Evolutionary conservation across 2,113 vertebrate genomes (phyloP).

Genomic region (Leiothrix lutea): DNA sequence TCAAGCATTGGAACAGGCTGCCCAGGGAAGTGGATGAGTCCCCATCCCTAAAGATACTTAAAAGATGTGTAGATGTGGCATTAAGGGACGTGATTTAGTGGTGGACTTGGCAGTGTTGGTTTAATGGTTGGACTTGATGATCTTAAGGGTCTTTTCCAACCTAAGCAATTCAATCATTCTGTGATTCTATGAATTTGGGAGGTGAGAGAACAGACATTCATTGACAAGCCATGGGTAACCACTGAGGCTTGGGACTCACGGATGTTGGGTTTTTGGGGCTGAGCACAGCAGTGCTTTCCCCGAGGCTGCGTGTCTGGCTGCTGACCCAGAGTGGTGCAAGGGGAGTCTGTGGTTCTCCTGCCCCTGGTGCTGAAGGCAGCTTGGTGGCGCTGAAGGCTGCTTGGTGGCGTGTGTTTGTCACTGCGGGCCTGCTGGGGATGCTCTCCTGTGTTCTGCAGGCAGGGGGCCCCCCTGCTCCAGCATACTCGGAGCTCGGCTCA

Average conservation of each 20-base stretch:
- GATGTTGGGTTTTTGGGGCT: neutral
- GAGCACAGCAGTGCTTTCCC: neutral
- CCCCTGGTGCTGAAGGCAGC: neutral
- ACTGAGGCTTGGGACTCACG: fast-evolving
- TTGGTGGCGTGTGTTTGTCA: fast-evolving
- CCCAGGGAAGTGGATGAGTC: neutral
- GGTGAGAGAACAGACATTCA: neutral
- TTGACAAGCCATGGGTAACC: neutral
- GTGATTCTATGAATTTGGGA: neutral
- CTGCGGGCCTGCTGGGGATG: neutral
- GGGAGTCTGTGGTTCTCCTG: neutral
- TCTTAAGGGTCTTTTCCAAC: neutral
- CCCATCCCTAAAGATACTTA: neutral
- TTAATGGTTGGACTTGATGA: neutral
- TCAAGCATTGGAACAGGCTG: neutral
- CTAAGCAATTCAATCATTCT: neutral
- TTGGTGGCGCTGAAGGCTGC: neutral
- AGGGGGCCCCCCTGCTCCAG: constrained; percentile 24
- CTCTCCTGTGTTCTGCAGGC: neutral
- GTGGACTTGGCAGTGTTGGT: neutral
- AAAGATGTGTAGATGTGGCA: neutral
- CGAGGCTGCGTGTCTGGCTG: neutral
- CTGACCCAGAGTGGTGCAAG: neutral
- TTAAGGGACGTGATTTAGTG: neutral
- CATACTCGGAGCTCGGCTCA: fast-evolving